phyloP scores from a whole-genome alignment of 2,797 vertebrate genomes.

The Diglossa cyanea region DNA sequence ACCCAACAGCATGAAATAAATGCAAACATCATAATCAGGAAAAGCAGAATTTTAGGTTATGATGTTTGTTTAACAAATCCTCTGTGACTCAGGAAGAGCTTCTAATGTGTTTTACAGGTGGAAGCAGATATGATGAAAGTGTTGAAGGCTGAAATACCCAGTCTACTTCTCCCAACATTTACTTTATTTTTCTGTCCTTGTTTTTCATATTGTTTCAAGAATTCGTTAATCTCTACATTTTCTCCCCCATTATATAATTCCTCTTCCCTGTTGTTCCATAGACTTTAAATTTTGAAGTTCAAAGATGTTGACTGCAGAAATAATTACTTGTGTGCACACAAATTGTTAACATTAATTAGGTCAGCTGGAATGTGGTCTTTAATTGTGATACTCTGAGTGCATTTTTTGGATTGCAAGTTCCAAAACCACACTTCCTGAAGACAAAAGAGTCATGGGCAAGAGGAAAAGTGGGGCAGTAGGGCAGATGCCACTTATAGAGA shows the following conservation, averaged over 20 bases:
- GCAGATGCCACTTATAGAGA: slow-evolving; percentile 21
- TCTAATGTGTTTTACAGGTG: slow-evolving; percentile 3
- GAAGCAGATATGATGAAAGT: not conserved
- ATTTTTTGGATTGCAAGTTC: not conserved
- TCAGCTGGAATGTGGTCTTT: slow-evolving; percentile 40
- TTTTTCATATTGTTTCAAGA: slow-evolving; percentile 11
- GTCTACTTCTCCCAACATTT: not conserved
- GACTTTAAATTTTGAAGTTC: not conserved
- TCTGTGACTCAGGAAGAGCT: not conserved
- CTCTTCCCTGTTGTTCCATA: not conserved
- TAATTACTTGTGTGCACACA: not conserved
- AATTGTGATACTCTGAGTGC: not conserved
- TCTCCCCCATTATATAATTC: not conserved
- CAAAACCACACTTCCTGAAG: not conserved
- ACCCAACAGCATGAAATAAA: not conserved
- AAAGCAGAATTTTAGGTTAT: not conserved
- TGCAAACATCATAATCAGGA: not conserved
- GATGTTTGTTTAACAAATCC: not conserved
- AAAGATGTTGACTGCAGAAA: not conserved
- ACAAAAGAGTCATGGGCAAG: not conserved
- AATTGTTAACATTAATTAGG: slow-evolving; percentile 8
- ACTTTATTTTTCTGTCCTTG: slow-evolving; percentile 1
- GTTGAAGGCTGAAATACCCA: slow-evolving; percentile 12
- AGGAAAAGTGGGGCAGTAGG: slow-evolving; percentile 55
- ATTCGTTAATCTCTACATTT: not conserved